A percentile compares a stretch with the other conserved stretches of the same genome.
phyloP scores from a whole-genome alignment of 2,888 invertebrate genomes.

The Scaptomyza tumidula region DNA sequence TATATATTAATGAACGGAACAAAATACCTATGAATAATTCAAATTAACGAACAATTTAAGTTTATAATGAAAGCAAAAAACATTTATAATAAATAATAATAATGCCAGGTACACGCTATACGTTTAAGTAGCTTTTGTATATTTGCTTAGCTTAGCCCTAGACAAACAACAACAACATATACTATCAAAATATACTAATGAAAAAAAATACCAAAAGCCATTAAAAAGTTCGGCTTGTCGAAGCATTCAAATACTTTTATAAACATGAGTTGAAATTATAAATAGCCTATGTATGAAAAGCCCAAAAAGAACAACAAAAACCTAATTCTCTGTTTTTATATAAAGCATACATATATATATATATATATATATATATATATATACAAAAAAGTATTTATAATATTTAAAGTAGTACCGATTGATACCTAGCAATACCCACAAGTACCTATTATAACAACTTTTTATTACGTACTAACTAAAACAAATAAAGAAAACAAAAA shows the following conservation, averaged over 20 bases:
- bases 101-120: constrained; percentile 60
- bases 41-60: constrained; percentile 57
- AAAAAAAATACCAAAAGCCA: constrained; percentile 19
- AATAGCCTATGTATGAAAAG: constrained; percentile 24
- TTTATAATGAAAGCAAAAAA: constrained; percentile 18
- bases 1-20: constrained; percentile 54
- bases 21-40: constrained; percentile 54
- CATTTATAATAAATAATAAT: constrained; percentile 8
- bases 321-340: constrained; percentile 62
- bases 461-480: constrained; percentile 68
- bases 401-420: constrained; percentile 44
- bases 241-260: constrained; percentile 62
- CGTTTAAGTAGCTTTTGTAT: constrained; percentile 78
- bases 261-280: constrained; percentile 57
- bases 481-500: background rate
- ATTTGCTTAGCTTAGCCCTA: constrained; percentile 75
- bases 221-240: constrained; percentile 49
- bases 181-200: constrained; percentile 4
- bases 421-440: constrained; percentile 75
- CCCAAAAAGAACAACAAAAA: constrained; percentile 29
- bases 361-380: constrained; percentile 9
- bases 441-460: constrained; percentile 74
- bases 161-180: constrained; percentile 29
- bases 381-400: constrained; percentile 1
- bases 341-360: constrained; percentile 35